Conservation (phyloP, 2,113 vertebrate species). For the Mobula hypostoma region DNA sequence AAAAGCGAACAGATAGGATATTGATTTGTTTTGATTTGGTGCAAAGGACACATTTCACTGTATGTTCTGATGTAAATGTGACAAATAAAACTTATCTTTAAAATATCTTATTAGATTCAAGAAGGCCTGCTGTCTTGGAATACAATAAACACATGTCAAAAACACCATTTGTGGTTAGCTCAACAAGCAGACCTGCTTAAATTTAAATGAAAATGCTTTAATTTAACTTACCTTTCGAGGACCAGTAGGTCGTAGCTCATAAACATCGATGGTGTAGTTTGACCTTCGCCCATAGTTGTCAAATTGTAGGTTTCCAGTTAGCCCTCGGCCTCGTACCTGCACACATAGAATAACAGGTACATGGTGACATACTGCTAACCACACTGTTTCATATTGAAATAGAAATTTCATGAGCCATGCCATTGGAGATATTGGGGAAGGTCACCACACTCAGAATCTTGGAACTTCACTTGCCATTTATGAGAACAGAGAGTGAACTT, state of each 20-base stretch:
- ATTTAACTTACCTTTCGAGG: slow-evolving; percentile 78
- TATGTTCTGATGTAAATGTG: no score
- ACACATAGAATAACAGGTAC: background rate
- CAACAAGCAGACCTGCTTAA: background rate
- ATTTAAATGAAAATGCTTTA: background rate
- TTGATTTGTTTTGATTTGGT: no score
- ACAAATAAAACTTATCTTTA: no score
- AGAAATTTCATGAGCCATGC: background rate
- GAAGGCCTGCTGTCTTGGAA: background rate
- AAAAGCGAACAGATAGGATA: background rate
- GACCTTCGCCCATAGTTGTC: slow-evolving; percentile 94
- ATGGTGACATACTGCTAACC: background rate
- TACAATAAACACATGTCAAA: background rate
- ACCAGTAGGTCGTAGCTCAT: slow-evolving; percentile 88
- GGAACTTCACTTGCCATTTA: background rate
- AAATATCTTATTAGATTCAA: no score
- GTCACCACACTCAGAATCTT: background rate
- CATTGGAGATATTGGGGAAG: background rate
- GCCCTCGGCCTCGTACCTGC: slow-evolving; percentile 93
- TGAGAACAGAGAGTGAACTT: background rate
- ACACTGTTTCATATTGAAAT: background rate
- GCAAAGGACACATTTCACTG: no score
- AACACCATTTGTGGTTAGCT: background rate
- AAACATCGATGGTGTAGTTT: slow-evolving; percentile 95
- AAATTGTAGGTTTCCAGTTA: slow-evolving; percentile 97